Conservation (phyloP, 2,797 vertebrate species). For the Nannoperca obscura region DNA sequence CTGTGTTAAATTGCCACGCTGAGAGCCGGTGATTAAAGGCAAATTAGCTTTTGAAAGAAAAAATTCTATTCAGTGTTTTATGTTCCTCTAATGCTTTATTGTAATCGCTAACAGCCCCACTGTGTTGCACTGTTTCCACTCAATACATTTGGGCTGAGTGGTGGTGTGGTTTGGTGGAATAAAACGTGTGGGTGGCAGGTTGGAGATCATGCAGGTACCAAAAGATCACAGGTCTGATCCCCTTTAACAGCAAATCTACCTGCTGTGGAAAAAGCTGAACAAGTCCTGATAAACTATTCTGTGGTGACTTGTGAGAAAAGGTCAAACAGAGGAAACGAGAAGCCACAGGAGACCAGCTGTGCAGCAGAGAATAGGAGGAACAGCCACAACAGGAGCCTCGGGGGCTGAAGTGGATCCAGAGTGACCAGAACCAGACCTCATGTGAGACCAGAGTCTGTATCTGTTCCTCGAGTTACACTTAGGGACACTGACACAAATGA, state of each 20-base stretch:
- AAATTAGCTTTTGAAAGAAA: constrained; percentile 68
- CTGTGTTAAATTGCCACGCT: constrained; percentile 50
- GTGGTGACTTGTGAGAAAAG: constrained; percentile 18
- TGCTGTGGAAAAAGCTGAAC: neutral
- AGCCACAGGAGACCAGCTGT: neutral
- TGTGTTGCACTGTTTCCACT: constrained; percentile 13
- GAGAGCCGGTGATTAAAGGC: constrained; percentile 58
- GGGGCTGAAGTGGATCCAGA: neutral
- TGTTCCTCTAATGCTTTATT: constrained; percentile 44
- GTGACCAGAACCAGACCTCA: neutral
- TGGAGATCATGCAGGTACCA: constrained; percentile 4
- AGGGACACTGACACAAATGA: neutral
- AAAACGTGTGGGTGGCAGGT: constrained; percentile 17
- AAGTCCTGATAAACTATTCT: neutral
- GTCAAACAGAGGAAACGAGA: neutral
- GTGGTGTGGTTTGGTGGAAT: neutral
- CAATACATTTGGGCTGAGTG: neutral
- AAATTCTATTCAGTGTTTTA: constrained; percentile 34
- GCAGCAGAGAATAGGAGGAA: neutral
- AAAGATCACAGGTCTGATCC: constrained; percentile 29
- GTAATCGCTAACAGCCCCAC: constrained; percentile 23
- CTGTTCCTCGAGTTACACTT: neutral
- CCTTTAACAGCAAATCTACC: neutral
- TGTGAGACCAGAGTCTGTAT: neutral
- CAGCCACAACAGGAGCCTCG: neutral